phyloP scores from a whole-genome alignment of 2,113 vertebrate genomes.

The Perca flavescens region DNA sequence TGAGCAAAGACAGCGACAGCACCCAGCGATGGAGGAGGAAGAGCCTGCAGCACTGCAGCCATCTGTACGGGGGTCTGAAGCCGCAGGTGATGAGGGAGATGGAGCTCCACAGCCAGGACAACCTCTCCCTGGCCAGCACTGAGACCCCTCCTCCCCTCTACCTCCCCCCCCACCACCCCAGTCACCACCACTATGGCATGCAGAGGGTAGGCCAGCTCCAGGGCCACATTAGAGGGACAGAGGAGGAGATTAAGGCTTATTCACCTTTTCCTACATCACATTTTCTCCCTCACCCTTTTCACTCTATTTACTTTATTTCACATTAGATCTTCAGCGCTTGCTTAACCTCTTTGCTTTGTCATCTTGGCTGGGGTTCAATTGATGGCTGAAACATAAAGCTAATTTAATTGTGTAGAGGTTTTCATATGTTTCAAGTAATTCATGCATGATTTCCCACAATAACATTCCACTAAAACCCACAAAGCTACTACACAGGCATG shows the following conservation, averaged over 20 bases:
- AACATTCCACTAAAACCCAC: not conserved
- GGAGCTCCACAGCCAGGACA: slow-evolving; percentile 96
- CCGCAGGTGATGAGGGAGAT: slow-evolving; percentile 94
- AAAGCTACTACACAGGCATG: not conserved
- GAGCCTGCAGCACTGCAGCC: slow-evolving; percentile 97
- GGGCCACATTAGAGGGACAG: not conserved
- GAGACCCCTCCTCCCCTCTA: slow-evolving; percentile 96
- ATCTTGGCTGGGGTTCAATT: slow-evolving; percentile 20
- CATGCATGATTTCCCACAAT: not conserved
- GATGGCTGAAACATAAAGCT: slow-evolving; percentile 5
- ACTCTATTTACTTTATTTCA: not conserved
- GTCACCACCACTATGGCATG: slow-evolving; percentile 90
- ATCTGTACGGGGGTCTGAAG: slow-evolving; percentile 96
- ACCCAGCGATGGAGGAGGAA: slow-evolving; percentile 97
- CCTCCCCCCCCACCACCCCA: slow-evolving; percentile 83
- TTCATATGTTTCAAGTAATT: not conserved
- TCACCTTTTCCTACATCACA: not conserved
- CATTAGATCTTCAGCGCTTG: not conserved
- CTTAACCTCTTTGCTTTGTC: slow-evolving; percentile 23
- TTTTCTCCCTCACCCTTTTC: slow-evolving; percentile 19
- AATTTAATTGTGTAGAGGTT: not conserved
- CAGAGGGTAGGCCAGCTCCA: slow-evolving; percentile 88
- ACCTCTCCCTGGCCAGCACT: slow-evolving; percentile 93
- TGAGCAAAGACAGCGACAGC: slow-evolving; percentile 94
- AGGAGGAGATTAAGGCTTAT: not conserved